Evolutionary conservation across 2,888 invertebrate species (phyloP).

Genomic region (Epicampocera succincta): DNA sequence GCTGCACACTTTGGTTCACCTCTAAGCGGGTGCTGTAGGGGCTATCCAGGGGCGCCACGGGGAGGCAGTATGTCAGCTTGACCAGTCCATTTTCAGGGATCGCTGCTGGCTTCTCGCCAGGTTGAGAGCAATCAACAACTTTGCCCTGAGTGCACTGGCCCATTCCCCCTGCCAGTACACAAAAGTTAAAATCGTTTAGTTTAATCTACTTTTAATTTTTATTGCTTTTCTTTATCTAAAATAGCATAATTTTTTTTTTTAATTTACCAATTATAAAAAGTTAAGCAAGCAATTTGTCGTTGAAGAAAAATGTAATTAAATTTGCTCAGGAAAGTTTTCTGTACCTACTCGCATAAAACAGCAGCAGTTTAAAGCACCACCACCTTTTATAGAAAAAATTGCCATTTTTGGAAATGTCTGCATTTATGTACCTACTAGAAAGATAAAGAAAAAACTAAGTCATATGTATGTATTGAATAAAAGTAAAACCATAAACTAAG

Average conservation of each 20-base stretch:
- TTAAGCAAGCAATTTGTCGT: conserved; percentile 15
- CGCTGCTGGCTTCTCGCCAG: no score
- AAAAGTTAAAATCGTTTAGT: conserved; percentile 5
- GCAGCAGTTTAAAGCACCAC: not conserved
- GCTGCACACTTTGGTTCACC: no score
- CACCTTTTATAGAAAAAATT: not conserved
- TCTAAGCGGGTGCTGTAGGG: no score
- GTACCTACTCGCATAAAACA: not conserved
- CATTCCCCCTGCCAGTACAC: conserved; percentile 33
- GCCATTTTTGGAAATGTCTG: conserved; percentile 36
- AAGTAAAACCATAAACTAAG: conserved; percentile 60
- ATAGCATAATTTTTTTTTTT: not conserved
- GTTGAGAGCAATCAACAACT: no score
- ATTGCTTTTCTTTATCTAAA: conserved; percentile 24
- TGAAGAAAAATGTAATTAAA: conserved; percentile 29
- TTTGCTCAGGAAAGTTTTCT: conserved; percentile 29
- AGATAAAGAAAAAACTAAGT: conserved; percentile 1
- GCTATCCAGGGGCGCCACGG: no score
- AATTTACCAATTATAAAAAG: conserved; percentile 12
- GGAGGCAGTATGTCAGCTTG: no score
- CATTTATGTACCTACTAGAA: not conserved
- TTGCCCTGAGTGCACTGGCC: no score
- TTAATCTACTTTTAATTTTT: conserved; percentile 39
- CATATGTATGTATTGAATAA: not conserved
- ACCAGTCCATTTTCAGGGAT: no score